A percentile compares a stretch with the other conserved stretches of the same genome.
phyloP scores from a whole-genome alignment of 2,888 invertebrate species.

The Anagyrus pseudococci region DNA sequence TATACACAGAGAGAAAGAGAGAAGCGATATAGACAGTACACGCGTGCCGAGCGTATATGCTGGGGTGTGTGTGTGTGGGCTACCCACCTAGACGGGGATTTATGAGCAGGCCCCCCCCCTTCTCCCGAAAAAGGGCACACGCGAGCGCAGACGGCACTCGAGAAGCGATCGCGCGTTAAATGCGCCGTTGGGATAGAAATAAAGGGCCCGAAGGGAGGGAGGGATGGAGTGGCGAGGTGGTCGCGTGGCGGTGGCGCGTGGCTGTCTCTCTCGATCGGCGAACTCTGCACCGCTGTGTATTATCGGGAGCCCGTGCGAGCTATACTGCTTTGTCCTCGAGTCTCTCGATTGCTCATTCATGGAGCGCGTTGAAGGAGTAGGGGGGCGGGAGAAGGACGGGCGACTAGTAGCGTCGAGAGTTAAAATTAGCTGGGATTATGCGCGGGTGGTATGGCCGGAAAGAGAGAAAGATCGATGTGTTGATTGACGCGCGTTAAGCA shows the following conservation, averaged over 20 bases:
- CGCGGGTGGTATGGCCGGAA: no score
- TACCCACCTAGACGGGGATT: no score
- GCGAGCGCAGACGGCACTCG: conserved; percentile 47
- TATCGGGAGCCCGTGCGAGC: no score
- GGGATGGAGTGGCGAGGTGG: conserved; percentile 48
- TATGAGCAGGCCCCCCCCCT: neutral
- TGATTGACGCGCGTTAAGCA: neutral
- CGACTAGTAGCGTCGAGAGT: no score
- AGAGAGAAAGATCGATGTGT: no score
- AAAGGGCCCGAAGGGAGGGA: no score
- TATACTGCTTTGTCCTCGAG: neutral
- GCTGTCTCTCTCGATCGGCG: conserved; percentile 31
- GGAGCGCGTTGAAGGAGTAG: neutral
- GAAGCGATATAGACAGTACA: no score
- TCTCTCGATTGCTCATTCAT: neutral
- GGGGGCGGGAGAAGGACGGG: neutral
- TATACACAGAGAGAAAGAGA: no score
- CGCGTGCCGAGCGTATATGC: no score
- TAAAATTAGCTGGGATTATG: neutral
- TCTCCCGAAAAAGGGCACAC: conserved; percentile 17
- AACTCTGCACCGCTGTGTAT: conserved; percentile 1
- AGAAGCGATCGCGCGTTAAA: conserved; percentile 60
- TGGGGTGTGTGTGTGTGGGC: no score
- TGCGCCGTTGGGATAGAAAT: conserved; percentile 48
- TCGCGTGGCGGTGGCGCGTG: conserved; percentile 55